Evolutionary conservation across 2,888 invertebrate genomes (phyloP).

Genomic region (Watsonalla cultraria): DNA sequence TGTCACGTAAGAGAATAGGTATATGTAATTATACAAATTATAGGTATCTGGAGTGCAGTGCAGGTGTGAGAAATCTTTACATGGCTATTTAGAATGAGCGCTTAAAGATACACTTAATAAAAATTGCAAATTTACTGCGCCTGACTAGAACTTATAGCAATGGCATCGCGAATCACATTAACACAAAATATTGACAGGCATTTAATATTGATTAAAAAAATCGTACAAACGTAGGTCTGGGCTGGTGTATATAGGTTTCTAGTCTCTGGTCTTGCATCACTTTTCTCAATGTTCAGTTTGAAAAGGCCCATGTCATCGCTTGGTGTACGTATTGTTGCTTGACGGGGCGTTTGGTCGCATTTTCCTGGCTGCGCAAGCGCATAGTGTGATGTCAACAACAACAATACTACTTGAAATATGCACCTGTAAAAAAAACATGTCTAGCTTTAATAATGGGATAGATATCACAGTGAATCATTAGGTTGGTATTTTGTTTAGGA

Average conservation of each 20-base stretch:
- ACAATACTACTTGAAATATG: conserved; percentile 16
- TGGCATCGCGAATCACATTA: not conserved
- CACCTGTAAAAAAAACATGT: conserved; percentile 31
- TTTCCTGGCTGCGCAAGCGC: conserved; percentile 30
- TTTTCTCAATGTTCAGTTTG: conserved; percentile 41
- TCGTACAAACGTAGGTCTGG: conserved; percentile 67
- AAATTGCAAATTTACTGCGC: too few relatives aligned
- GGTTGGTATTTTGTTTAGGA: too few relatives aligned
- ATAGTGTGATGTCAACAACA: conserved; percentile 16
- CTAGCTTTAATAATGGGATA: too few relatives aligned
- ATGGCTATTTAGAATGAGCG: too few relatives aligned
- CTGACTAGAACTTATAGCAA: too few relatives aligned
- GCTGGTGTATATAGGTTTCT: conserved; percentile 43
- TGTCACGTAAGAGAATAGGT: too few relatives aligned
- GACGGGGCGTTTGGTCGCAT: conserved; percentile 59
- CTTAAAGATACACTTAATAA: too few relatives aligned
- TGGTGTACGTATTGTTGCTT: conserved; percentile 37
- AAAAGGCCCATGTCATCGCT: conserved; percentile 46
- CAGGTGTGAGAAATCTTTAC: too few relatives aligned
- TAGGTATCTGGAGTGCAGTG: too few relatives aligned
- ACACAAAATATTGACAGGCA: not conserved
- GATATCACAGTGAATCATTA: too few relatives aligned
- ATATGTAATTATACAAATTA: too few relatives aligned
- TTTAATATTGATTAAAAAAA: not conserved
- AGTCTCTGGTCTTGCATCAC: conserved; percentile 20